These are phyloP conservation scores for Tragelaphus imberbis DNA, from an alignment of 2,113 vertebrate genomes.

Conservation along the genomic window DNA sequence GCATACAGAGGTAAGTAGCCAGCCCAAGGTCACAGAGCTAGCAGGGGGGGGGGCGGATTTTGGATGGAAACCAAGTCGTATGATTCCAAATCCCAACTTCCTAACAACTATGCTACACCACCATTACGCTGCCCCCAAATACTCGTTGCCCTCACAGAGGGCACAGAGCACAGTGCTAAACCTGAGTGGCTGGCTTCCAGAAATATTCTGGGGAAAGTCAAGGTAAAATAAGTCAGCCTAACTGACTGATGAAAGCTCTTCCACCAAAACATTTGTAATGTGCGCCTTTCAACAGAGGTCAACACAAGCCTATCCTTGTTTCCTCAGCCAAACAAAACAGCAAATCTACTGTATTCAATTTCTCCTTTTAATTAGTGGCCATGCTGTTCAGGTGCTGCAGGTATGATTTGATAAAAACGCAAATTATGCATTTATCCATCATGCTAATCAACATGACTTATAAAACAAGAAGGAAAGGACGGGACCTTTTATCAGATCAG, in stretches of 20 bases:
- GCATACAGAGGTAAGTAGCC: background rate
- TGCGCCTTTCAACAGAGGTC: background rate
- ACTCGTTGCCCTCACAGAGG: background rate
- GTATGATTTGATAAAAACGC: background rate
- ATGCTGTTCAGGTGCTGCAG: background rate
- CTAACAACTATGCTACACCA: background rate
- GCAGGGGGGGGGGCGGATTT: background rate
- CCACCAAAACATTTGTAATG: background rate
- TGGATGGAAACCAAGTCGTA: background rate
- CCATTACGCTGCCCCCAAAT: background rate
- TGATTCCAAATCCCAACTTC: background rate
- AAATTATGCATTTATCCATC: background rate
- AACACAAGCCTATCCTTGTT: background rate
- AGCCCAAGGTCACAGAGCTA: background rate
- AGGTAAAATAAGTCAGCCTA: background rate
- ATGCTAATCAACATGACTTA: background rate
- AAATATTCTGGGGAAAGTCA: background rate
- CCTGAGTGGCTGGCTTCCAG: background rate
- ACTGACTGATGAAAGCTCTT: background rate
- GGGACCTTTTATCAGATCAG: background rate
- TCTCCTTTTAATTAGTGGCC: conserved; percentile 20
- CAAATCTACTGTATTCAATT: background rate
- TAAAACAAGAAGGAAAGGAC: background rate
- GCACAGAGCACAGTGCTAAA: background rate
- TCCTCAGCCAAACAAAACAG: background rate